phyloP scores from a whole-genome alignment of 2,797 vertebrate species.

The Anomalospiza imberbis region DNA sequence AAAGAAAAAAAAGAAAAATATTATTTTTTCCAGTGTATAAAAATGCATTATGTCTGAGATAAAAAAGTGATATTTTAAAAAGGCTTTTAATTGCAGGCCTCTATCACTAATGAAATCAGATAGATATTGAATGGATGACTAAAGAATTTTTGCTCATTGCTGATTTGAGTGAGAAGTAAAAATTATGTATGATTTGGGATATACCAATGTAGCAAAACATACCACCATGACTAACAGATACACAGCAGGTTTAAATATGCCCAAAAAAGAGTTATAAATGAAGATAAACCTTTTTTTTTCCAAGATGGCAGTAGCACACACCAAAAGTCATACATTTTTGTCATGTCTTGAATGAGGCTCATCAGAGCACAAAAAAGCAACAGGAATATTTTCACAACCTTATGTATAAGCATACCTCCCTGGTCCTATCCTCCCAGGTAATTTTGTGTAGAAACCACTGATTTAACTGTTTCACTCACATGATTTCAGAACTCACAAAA shows the following conservation, averaged over 20 bases:
- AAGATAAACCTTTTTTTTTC: not conserved
- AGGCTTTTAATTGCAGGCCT: not conserved
- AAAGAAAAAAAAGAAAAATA: no score
- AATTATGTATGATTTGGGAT: not conserved
- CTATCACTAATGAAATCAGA: not conserved
- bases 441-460: not conserved
- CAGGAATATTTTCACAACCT: not conserved
- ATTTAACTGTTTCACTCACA: not conserved
- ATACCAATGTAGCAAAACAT: not conserved
- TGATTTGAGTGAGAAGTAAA: not conserved
- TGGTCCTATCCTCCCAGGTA: not conserved
- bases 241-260: not conserved
- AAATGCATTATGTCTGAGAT: not conserved
- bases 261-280: not conserved
- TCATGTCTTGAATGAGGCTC: not conserved
- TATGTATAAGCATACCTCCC: not conserved
- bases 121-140: not conserved
- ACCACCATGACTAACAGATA: not conserved
- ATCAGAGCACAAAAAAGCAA: not conserved
- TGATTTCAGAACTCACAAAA: not conserved
- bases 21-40: not conserved
- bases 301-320: not conserved
- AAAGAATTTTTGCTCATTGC: not conserved
- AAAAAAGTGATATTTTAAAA: not conserved
- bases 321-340: not conserved